Evolutionary conservation across 2,797 vertebrate species (phyloP).

Genomic region (Parotocinclus haroldoi): DNA sequence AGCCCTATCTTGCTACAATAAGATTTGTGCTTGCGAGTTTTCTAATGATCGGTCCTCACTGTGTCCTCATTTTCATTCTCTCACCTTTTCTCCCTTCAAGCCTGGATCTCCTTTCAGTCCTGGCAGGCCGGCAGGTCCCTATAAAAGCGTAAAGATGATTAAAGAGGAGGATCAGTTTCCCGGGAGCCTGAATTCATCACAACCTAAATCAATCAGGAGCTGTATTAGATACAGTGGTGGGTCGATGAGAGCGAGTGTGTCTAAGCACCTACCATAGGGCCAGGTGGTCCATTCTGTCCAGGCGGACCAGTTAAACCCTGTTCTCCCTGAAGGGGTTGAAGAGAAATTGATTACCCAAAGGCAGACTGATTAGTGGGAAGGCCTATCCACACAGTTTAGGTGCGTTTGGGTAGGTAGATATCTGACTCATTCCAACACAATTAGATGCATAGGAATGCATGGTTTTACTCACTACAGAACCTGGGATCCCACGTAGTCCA

Average conservation of each 20-base stretch:
- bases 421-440: neutral
- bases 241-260: conserved; percentile 16
- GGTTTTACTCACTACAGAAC: conserved; percentile 77
- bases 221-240: conserved; percentile 14
- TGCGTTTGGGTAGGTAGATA: conserved; percentile 5
- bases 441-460: too few relatives aligned
- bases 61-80: conserved; percentile 30
- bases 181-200: conserved; percentile 14
- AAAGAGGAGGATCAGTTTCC: conserved; percentile 16
- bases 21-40: neutral
- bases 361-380: too few relatives aligned
- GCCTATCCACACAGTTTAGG: neutral
- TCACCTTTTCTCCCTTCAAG: conserved; percentile 86
- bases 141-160: conserved; percentile 31
- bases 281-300: conserved; percentile 1
- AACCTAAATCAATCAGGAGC: conserved; percentile 20
- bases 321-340: neutral
- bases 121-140: conserved; percentile 86
- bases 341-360: neutral
- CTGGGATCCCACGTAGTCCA: conserved; percentile 86
- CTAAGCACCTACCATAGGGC: neutral
- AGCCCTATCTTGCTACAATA: too few relatives aligned
- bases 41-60: neutral
- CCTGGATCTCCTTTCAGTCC: conserved; percentile 88
- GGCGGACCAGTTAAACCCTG: neutral